Evolutionary conservation across 2,888 invertebrate genomes (phyloP).

Genomic region (Dynastes hyllus): DNA sequence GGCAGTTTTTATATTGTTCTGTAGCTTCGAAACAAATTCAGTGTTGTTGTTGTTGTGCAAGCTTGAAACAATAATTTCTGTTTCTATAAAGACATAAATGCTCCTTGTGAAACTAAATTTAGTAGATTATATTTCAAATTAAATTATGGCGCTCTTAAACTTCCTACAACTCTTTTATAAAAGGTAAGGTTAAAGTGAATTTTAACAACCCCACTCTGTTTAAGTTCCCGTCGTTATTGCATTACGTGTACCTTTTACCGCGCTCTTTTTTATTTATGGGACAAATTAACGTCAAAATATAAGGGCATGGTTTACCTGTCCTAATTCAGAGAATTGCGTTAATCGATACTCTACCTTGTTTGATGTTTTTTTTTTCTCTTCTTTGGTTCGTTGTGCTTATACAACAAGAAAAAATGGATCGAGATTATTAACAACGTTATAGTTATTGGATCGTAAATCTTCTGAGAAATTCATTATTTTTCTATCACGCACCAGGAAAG

Average conservation of each 20-base stretch:
- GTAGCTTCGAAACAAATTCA: slow-evolving; percentile 19
- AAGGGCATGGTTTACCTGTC: slow-evolving; percentile 18
- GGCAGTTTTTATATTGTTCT: neutral
- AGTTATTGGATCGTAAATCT: slow-evolving; percentile 53
- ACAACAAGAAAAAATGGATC: slow-evolving; percentile 37
- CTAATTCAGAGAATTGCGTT: slow-evolving; percentile 30
- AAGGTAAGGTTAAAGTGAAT: slow-evolving; percentile 31
- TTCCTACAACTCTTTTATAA: slow-evolving; percentile 44
- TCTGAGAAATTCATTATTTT: slow-evolving; percentile 49
- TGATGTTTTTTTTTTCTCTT: slow-evolving; percentile 16
- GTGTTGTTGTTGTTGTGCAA: slow-evolving; percentile 15
- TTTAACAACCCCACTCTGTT: slow-evolving; percentile 37
- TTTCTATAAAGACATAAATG: slow-evolving; percentile 35
- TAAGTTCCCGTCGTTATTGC: slow-evolving; percentile 20
- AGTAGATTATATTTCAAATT: slow-evolving; percentile 46
- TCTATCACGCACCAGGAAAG: slow-evolving; percentile 48
- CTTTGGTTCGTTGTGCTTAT: slow-evolving; percentile 13
- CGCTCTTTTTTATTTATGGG: slow-evolving; percentile 35
- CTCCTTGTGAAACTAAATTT: slow-evolving; percentile 33
- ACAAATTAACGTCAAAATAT: slow-evolving; percentile 32
- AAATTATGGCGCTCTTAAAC: slow-evolving; percentile 43
- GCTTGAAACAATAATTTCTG: slow-evolving; percentile 17
- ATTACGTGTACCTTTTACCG: slow-evolving; percentile 30
- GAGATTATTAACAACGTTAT: slow-evolving; percentile 50
- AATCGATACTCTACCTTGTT: slow-evolving; percentile 35